phyloP scores from a whole-genome alignment of 2,797 vertebrate genomes.

The Anguilla pacifica region DNA sequence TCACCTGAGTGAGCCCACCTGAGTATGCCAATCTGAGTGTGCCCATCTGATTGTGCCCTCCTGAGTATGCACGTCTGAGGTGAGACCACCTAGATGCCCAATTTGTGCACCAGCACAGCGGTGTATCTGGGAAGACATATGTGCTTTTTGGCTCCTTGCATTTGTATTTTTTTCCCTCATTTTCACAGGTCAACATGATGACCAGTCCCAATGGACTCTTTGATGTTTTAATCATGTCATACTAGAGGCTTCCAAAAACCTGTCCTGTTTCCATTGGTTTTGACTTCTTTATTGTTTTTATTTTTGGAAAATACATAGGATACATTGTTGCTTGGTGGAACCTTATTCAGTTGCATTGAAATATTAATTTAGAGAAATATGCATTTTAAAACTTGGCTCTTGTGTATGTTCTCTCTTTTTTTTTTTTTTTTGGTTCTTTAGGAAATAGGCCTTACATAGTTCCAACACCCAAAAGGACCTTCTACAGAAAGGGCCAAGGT shows the following conservation, averaged over 20 bases:
- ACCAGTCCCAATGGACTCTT: conserved; percentile 4
- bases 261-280: background rate
- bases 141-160: background rate
- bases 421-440: background rate
- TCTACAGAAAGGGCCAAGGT: background rate
- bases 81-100: conserved; percentile 35
- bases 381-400: background rate
- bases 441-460: background rate
- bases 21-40: conserved; percentile 37
- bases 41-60: background rate
- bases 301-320: background rate
- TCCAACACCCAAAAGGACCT: background rate
- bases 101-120: conserved; percentile 1
- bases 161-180: conserved; percentile 15
- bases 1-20: too few relatives aligned
- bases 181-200: conserved; percentile 26
- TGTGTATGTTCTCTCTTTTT: background rate
- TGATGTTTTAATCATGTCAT: background rate
- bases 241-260: background rate
- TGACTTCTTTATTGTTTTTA: background rate
- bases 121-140: conserved; percentile 12
- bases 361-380: background rate
- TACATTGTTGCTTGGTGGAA: background rate
- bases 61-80: conserved; percentile 26
- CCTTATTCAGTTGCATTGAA: background rate